These are phyloP conservation scores for Hylaeus volcanicus DNA, from an alignment of 1,140 invertebrate genomes.

Conservation along the genomic window DNA sequence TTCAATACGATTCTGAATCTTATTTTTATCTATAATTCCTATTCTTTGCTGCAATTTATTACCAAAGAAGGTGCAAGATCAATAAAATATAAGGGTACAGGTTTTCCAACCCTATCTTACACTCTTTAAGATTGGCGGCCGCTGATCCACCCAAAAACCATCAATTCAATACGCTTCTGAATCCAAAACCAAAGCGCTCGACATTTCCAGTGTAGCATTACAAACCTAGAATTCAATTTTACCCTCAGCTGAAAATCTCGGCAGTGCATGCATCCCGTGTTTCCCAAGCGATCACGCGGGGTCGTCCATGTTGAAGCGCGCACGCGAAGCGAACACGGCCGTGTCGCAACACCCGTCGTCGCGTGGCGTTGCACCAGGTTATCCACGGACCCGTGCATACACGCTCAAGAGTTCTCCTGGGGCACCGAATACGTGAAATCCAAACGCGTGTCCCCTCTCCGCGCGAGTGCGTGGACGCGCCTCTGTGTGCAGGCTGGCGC, in stretches of 20 bases:
- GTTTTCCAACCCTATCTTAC: no score
- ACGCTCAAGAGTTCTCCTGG: neutral
- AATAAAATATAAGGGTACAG: no score
- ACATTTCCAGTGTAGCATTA: no score
- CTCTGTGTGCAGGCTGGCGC: slow-evolving; percentile 11
- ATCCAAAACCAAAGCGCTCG: no score
- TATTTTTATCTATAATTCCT: no score
- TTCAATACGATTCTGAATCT: no score
- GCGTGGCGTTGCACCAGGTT: slow-evolving; percentile 48
- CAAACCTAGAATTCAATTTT: neutral
- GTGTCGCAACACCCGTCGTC: slow-evolving; percentile 19
- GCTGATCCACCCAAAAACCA: no score
- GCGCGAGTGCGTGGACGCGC: neutral
- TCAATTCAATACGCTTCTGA: no score
- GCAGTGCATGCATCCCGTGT: neutral
- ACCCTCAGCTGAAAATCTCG: neutral
- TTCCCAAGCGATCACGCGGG: slow-evolving; percentile 14
- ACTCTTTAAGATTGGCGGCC: no score
- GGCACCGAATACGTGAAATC: slow-evolving; percentile 33
- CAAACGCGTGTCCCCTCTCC: slow-evolving; percentile 10
- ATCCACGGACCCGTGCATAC: slow-evolving; percentile 7
- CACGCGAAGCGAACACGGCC: slow-evolving; percentile 21
- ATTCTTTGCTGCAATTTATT: no score
- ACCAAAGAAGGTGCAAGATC: no score
- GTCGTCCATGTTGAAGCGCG: slow-evolving; percentile 6